phyloP scores from a whole-genome alignment of 35 echinoderm and acorn worm species.

The Apostichopus parvimensis region DNA sequence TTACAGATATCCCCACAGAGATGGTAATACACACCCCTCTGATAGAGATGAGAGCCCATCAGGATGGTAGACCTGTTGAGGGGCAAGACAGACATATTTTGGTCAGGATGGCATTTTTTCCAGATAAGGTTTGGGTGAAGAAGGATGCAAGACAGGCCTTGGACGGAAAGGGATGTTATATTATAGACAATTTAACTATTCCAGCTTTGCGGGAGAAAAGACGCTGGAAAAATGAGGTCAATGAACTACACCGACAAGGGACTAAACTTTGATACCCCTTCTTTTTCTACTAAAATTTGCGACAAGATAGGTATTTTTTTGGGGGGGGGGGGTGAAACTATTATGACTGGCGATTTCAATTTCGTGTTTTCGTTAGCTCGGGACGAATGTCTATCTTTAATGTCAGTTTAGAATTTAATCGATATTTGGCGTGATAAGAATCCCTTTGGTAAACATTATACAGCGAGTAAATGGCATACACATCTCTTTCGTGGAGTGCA shows the following conservation, averaged over 20 bases:
- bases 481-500: no score
- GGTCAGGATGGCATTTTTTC: conserved; percentile 39
- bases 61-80: conserved; percentile 11
- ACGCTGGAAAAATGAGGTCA: conserved; percentile 9
- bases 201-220: conserved; percentile 22
- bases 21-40: neutral
- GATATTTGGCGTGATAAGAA: no score
- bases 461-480: no score
- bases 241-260: conserved; percentile 25
- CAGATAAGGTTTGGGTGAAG: conserved; percentile 23
- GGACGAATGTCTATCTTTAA: no score
- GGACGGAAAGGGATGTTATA: neutral
- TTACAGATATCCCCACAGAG: neutral
- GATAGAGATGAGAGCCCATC: conserved; percentile 25
- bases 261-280: neutral
- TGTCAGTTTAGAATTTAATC: no score
- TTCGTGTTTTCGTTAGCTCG: no score
- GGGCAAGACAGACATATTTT: neutral
- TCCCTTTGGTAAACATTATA: no score
- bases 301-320: no score
- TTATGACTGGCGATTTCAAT: no score
- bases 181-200: conserved; percentile 2
- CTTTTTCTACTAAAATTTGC: no score
- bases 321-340: no score
- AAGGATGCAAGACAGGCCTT: conserved; percentile 24